Percentiles rank a stretch among this genome's conserved stretches.
Evolutionary conservation across 2,113 vertebrate species (phyloP).

Genomic region (Mola mola): DNA sequence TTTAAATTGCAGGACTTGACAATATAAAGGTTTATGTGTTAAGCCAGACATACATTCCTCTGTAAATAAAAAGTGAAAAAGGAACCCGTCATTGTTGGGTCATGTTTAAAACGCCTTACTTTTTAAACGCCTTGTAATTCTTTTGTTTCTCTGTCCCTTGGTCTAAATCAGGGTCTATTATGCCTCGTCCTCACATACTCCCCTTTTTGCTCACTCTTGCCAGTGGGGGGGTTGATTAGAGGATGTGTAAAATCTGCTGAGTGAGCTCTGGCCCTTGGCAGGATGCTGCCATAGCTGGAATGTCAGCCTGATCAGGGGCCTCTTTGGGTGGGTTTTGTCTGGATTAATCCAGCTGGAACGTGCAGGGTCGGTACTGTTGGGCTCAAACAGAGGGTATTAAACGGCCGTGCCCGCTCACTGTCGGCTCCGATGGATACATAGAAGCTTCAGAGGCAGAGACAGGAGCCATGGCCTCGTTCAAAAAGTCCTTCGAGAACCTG

Average conservation of each 20-base stretch:
- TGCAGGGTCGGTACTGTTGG: constrained; percentile 47
- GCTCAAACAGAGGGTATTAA: constrained; percentile 76
- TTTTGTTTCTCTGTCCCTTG: constrained; percentile 8
- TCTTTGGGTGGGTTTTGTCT: constrained; percentile 65
- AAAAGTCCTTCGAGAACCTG: constrained; percentile 79
- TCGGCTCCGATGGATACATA: constrained; percentile 35
- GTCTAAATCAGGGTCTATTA: constrained; percentile 9
- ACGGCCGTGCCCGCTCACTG: constrained; percentile 35
- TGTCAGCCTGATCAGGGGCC: constrained; percentile 66
- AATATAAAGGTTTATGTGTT: constrained; percentile 82
- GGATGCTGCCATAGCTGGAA: constrained; percentile 61
- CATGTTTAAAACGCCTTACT: constrained; percentile 4
- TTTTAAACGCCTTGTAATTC: constrained; percentile 10
- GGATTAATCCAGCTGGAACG: constrained; percentile 75
- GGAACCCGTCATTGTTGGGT: constrained; percentile 9
- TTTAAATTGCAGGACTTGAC: constrained; percentile 84
- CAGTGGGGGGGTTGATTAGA: constrained; percentile 35
- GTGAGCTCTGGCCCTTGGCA: constrained; percentile 41
- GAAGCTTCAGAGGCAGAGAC: constrained; percentile 28
- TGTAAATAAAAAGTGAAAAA: constrained; percentile 84
- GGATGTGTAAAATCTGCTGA: constrained; percentile 76
- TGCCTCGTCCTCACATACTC: constrained; percentile 6
- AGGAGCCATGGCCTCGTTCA: constrained; percentile 78
- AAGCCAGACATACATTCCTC: constrained; percentile 81
- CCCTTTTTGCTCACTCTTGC: constrained; percentile 42